Base-by-base conservation (phyloP, 2,888 invertebrate species). In the Metalampra italica region DNA sequence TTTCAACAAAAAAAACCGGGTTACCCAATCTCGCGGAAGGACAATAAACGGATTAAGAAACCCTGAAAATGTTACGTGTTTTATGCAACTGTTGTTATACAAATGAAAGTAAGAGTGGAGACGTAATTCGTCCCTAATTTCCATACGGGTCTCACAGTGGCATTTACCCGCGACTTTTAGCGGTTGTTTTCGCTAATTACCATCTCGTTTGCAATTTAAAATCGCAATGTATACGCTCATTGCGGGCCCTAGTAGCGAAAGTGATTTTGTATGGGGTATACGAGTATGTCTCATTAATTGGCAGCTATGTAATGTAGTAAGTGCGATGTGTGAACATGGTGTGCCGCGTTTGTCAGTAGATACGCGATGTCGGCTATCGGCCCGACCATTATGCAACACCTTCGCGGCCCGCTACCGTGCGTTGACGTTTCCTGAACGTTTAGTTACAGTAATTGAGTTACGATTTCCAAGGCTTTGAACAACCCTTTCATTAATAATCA, bases 181-280 rank as follows among this genome's bases (percentile, higher is more conserved):
- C 72, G 65, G 72, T 73, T 79, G 80, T 83, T 83, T 78, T 84
- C 81, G 74, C 87, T 88, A 88, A 87, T 87, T 87, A 87, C 82
- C 86, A 87, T 83, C 83, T 87, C 76, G 85, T 86, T 87, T 84
- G 84, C 85, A 87, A 86, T 85, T 85, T 85, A 82, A 85, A 87
- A 80, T 71, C 73, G 65, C 63, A 64, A 68, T 64, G 59, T 68
- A 60, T 63, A n/a, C n/a, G 66, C 64, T 62, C 55, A 65, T 63
- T 66, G 62, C 65, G 60, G 64, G 61, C 62, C 68, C 68, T 68
- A 66, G 62, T 66, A 68, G 82, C 70, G 83, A 86, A 84, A 84
- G 84, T 77, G 68, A 71, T 54, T 66, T 68, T 69, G 71, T 71
- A 70, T 62, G 59, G 64, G 36, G 76, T n/a, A n/a, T n/a, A n/a